Evolutionary conservation across 2,888 invertebrate genomes (phyloP).

Genomic region (Drosophila dives): DNA sequence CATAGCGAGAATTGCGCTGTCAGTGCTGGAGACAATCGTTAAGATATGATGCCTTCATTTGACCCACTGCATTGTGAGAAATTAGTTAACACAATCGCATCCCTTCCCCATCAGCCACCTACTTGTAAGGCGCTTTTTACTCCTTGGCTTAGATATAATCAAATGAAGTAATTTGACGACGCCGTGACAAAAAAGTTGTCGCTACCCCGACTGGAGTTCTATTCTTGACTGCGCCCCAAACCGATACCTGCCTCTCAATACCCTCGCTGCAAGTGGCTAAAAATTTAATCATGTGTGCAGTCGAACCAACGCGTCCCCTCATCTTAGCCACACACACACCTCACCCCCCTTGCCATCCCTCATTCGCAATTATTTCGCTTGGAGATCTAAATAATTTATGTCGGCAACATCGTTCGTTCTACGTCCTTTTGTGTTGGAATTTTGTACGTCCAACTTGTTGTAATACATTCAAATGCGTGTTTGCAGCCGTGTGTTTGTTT

Average conservation of each 20-base stretch:
- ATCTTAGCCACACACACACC: neutral
- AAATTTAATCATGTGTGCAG: slow-evolving; percentile 70
- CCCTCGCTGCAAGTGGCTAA: slow-evolving; percentile 52
- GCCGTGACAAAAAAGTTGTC: slow-evolving; percentile 24
- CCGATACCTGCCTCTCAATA: neutral
- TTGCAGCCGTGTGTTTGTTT: slow-evolving; percentile 16
- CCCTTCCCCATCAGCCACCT: neutral
- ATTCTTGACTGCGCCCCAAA: neutral
- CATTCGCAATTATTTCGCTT: slow-evolving; percentile 39
- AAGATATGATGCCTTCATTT: slow-evolving; percentile 49
- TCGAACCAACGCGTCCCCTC: neutral
- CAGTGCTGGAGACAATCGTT: slow-evolving; percentile 55
- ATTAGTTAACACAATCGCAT: slow-evolving; percentile 34
- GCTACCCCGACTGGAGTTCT: slow-evolving; percentile 2
- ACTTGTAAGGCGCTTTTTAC: neutral
- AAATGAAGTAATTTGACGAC: slow-evolving; percentile 76
- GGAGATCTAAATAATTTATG: slow-evolving; percentile 78
- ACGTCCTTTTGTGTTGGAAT: slow-evolving; percentile 64
- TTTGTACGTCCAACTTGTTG: slow-evolving; percentile 70
- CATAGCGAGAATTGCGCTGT: slow-evolving; percentile 69
- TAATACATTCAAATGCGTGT: slow-evolving; percentile 74
- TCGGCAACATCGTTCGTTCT: slow-evolving; percentile 58
- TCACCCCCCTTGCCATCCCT: neutral
- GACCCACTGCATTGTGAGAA: slow-evolving; percentile 47
- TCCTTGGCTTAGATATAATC: slow-evolving; percentile 41